phyloP scores from a whole-genome alignment of 2,113 vertebrate genomes.

The Sceloporus undulatus region DNA sequence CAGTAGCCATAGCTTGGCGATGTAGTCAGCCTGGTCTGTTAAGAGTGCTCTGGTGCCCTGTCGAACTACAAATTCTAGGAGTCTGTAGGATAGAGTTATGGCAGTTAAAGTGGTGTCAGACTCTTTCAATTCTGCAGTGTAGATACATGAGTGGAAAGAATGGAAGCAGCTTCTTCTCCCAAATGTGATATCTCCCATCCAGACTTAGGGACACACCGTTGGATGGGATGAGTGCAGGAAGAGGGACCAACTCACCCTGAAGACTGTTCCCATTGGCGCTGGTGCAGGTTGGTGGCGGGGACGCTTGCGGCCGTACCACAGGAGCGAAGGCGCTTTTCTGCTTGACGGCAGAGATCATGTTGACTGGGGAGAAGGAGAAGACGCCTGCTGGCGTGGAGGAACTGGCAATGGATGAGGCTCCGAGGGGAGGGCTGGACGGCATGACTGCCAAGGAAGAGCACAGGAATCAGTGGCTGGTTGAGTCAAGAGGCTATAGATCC shows the following conservation, averaged over 20 bases:
- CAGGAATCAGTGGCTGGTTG: too few species aligned
- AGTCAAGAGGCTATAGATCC: too few species aligned
- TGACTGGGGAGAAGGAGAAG: constrained; percentile 95
- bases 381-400: constrained; percentile 78
- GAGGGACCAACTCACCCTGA: constrained; percentile 87
- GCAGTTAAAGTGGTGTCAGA: too few species aligned
- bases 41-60: too few species aligned
- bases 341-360: constrained; percentile 98
- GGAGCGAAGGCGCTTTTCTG: constrained; percentile 99
- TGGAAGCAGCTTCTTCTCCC: too few species aligned
- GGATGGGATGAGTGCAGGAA: neutral
- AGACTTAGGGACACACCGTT: neutral
- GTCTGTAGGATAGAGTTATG: too few species aligned
- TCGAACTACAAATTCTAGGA: too few species aligned
- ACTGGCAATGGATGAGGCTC: constrained; percentile 77
- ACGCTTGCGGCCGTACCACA: constrained; percentile 92
- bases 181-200: neutral
- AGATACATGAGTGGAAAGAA: neutral
- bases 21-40: too few species aligned
- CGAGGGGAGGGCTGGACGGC: constrained; percentile 82
- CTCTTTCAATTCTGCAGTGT: too few species aligned
- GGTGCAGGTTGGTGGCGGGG: constrained; percentile 93
- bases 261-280: constrained; percentile 88
- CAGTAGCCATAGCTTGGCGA: too few species aligned
- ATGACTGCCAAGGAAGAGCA: constrained; percentile 71